Base-by-base conservation (phyloP, 2,797 vertebrate species). In the Diceros bicornis region DNA sequence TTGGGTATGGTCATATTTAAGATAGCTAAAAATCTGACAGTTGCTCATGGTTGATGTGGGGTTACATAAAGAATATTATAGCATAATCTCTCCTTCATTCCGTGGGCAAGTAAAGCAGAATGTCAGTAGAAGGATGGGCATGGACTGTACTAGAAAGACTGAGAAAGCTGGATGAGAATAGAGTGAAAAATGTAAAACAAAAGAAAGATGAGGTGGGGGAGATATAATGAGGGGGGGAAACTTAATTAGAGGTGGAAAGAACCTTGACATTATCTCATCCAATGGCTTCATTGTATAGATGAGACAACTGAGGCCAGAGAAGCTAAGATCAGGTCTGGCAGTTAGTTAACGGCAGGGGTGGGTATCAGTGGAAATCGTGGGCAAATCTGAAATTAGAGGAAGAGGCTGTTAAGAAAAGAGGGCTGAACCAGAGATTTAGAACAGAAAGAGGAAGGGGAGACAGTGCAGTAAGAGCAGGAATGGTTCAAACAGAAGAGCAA, bases 361-460 rank as follows among this genome's bases (percentile, higher is more conserved):
- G 23, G 34, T 41, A 47, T 69, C 55, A 83, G 41, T 6, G 34
- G 64, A 84, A 66, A 95, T 13, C 11, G 10, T 47, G 59, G 27
- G 37, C 44, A 88, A 79, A 82, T 55, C 10, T 74, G 61, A 91
- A 91, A 55, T 16, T 4, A 29, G 34, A 85, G 47, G 37, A 84
- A 92, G 37, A 89, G 23, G 7, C 8, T n/a, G 87, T 64, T 69
- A 89, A 82, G 88, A 59, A 88, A 95, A 68, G 61, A 82, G 3
- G 25, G 32, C 27, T 50, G 27, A 77, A 21, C 7, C 29, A 32
- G 66, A 74, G 3, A 50, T 75, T 64, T 6, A 81, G 37, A 83
- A 25, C 41, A 85, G 47, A 87, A 94, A 59, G 29, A 75, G 44
- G 34, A 92, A 72, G 37, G 27, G 21, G 64, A 74, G 61, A 17